phyloP scores from a whole-genome alignment of 1,140 invertebrate species.

The Portunus trituberculatus region DNA sequence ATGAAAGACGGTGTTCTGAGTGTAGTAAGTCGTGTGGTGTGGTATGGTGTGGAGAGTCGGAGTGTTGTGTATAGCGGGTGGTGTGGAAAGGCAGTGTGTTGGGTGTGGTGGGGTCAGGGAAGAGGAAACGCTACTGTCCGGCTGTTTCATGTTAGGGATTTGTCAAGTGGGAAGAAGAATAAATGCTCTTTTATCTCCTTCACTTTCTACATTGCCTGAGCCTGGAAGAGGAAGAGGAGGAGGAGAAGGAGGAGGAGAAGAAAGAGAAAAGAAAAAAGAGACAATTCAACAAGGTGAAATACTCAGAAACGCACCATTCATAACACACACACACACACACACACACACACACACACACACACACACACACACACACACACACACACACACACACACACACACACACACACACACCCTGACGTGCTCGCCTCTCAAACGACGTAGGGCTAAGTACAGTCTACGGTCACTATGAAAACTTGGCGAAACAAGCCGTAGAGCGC shows the following conservation, averaged over 20 bases:
- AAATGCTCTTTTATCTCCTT: not conserved
- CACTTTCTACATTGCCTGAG: not conserved
- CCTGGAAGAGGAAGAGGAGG: not conserved
- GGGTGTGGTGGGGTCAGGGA: not conserved
- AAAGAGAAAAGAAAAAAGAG: not conserved
- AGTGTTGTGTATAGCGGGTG: not conserved
- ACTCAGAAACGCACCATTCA: not conserved
- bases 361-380: no score
- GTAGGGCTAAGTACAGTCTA: not conserved
- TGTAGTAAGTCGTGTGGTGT: not conserved
- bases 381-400: no score
- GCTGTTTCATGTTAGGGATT: not conserved
- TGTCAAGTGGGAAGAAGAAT: slow-evolving; percentile 8
- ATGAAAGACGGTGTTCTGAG: not conserved
- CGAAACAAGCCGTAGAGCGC: not conserved
- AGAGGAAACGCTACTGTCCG: not conserved
- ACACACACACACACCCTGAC: not conserved
- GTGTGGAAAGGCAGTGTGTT: not conserved
- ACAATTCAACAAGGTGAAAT: not conserved
- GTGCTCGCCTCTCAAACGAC: not conserved
- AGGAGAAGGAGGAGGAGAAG: not conserved
- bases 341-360: no score
- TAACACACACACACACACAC: no score
- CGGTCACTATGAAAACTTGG: not conserved
- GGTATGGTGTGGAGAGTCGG: not conserved